These are phyloP conservation scores for Sialia sialis DNA, from an alignment of 2,113 vertebrate genomes.

Conservation along the genomic window DNA sequence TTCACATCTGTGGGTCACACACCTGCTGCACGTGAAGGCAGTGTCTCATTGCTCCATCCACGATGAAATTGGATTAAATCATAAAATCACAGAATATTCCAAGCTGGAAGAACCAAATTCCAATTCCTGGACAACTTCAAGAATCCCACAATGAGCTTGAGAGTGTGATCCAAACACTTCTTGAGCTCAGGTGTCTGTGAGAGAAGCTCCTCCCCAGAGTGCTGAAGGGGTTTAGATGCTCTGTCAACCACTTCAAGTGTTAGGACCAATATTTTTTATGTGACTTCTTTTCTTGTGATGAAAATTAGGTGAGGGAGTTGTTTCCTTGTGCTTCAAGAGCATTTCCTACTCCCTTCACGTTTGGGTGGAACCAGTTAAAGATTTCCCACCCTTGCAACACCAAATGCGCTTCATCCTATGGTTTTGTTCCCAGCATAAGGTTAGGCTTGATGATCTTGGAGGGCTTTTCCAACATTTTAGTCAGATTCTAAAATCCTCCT, in stretches of 20 bases:
- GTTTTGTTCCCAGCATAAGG: not conserved
- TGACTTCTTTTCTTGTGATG: not conserved
- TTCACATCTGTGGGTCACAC: not conserved
- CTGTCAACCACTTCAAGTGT: not conserved
- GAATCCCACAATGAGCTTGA: not conserved
- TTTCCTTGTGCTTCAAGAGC: not conserved
- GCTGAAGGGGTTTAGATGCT: not conserved
- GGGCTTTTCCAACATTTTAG: not conserved
- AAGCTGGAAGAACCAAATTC: not conserved
- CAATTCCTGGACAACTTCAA: not conserved
- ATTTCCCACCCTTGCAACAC: not conserved
- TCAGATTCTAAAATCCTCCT: not conserved
- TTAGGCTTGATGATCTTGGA: not conserved
- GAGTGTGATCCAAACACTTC: accelerated
- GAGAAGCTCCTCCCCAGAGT: not conserved
- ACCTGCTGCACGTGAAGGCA: not conserved
- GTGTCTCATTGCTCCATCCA: not conserved
- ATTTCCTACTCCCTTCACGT: not conserved
- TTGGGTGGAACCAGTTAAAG: not conserved
- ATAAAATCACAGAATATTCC: not conserved
- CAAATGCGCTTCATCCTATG: not conserved
- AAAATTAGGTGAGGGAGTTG: not conserved
- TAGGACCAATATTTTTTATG: not conserved
- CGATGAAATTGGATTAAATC: not conserved
- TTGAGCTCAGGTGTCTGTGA: not conserved